Evolutionary conservation across 2,888 invertebrate species (phyloP).

Genomic region (Drosophila neutralis): DNA sequence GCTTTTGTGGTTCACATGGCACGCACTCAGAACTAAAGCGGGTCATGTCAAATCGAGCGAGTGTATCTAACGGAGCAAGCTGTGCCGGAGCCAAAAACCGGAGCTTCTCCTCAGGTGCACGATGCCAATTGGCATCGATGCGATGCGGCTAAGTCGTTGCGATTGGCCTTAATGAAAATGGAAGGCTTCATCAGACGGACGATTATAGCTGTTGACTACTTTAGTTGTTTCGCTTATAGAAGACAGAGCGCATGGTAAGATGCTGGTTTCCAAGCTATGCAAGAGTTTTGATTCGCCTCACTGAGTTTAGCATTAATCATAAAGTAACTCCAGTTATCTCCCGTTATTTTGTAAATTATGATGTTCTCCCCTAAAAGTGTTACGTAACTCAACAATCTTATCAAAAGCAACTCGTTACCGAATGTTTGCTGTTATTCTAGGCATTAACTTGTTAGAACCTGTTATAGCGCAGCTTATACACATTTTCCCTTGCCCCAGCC

Average conservation of each 20-base stretch:
- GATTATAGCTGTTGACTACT: slow-evolving; percentile 17
- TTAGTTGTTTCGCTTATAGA: not conserved
- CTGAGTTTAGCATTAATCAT: not conserved
- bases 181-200: slow-evolving; percentile 5
- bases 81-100: not conserved
- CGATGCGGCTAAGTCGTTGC: slow-evolving; percentile 47
- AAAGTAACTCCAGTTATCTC: not conserved
- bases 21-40: slow-evolving; percentile 54
- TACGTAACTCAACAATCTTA: not conserved
- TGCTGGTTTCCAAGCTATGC: not conserved
- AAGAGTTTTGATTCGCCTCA: not conserved
- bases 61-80: slow-evolving; percentile 3
- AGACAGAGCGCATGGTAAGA: not conserved
- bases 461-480: not conserved
- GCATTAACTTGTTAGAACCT: slow-evolving; percentile 28
- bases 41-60: slow-evolving; percentile 62
- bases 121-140: slow-evolving; percentile 66
- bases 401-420: slow-evolving; percentile 4
- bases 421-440: slow-evolving; percentile 1
- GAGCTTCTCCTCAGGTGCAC: slow-evolving; percentile 32
- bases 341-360: not conserved
- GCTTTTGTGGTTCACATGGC: slow-evolving; percentile 70
- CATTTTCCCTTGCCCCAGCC: not conserved
- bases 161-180: slow-evolving; percentile 57
- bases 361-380: not conserved